phyloP scores from a whole-genome alignment of 2,797 vertebrate genomes.

The Enteromius paludinosus region DNA sequence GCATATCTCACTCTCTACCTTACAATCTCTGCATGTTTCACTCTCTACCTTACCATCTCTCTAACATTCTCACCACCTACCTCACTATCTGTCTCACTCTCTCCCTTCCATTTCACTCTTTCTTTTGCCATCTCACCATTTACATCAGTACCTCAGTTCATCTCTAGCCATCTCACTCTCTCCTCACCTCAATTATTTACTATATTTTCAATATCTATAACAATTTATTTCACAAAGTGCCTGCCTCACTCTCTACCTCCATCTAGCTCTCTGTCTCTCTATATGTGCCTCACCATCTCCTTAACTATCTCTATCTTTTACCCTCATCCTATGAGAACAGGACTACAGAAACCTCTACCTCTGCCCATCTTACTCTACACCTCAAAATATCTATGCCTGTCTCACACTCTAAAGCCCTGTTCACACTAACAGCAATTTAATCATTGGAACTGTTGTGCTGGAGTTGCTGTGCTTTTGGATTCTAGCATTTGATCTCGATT shows the following conservation, averaged over 20 bases:
- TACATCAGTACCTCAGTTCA: not conserved
- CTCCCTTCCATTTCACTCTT: not conserved
- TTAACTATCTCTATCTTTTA: not conserved
- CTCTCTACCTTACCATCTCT: not conserved
- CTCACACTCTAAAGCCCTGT: not conserved
- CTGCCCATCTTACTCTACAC: not conserved
- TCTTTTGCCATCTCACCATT: not conserved
- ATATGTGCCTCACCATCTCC: slow-evolving; percentile 7
- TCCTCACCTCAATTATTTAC: too few relatives aligned
- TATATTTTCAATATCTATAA: not conserved
- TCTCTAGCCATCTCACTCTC: not conserved
- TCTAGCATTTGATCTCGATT: not conserved
- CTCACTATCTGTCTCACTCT: not conserved
- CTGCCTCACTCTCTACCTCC: not conserved
- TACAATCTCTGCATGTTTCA: not conserved
- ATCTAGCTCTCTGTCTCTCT: not conserved
- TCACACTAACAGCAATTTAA: not conserved
- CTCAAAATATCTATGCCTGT: not conserved
- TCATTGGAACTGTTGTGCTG: not conserved
- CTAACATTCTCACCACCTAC: too few relatives aligned
- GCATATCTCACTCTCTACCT: not conserved
- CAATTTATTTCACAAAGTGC: not conserved
- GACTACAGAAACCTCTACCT: not conserved
- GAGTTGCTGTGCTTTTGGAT: not conserved
- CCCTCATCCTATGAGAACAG: not conserved